Percentiles rank a stretch among this genome's conserved stretches.
phyloP scores from a whole-genome alignment of 2,797 vertebrate species.

The Dermochelys coriacea region DNA sequence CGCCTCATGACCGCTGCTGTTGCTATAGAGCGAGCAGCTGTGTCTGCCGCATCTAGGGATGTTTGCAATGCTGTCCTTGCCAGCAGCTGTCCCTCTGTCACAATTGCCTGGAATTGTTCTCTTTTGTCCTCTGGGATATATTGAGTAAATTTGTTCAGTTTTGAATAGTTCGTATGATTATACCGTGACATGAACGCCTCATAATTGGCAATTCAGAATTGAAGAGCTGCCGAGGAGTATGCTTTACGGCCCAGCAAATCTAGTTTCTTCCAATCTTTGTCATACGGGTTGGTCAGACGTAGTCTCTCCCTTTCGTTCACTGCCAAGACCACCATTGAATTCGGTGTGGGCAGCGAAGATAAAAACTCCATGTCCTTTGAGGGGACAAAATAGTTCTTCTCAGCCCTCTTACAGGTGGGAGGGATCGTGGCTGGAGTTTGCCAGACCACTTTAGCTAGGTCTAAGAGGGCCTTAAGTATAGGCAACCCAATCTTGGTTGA shows the following conservation, averaged over 20 bases:
- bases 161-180: background rate
- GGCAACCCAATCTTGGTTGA: background rate
- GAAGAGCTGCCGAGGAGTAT: background rate
- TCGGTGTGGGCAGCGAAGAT: background rate
- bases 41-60: background rate
- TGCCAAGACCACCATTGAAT: background rate
- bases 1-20: slow-evolving; percentile 70
- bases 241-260: background rate
- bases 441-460: background rate
- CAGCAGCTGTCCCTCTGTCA: background rate
- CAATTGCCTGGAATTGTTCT: background rate
- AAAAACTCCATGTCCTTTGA: background rate
- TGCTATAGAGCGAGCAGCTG: background rate
- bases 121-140: background rate
- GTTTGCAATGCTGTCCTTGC: background rate
- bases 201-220: background rate
- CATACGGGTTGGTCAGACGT: background rate
- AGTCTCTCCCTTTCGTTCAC: background rate
- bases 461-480: background rate
- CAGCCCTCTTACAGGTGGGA: background rate
- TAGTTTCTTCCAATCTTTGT: background rate
- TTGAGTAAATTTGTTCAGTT: background rate
- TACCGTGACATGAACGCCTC: background rate
- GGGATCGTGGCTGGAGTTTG: background rate
- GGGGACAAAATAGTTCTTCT: background rate